phyloP scores from a whole-genome alignment of 2,797 vertebrate genomes.

The Allobates femoralis region DNA sequence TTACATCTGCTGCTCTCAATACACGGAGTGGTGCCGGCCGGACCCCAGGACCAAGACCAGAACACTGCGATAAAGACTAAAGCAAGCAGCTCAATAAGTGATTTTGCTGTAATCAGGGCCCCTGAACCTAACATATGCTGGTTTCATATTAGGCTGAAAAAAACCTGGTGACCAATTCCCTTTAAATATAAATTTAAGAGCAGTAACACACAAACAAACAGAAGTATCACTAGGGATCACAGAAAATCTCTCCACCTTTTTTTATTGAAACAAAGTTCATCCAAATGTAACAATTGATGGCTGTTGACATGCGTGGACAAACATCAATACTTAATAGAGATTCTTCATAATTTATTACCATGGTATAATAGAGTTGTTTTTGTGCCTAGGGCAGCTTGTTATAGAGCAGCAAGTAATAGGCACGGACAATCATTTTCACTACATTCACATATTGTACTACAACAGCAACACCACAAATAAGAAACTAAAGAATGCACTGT shows the following conservation, averaged over 20 bases:
- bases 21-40: too few relatives aligned
- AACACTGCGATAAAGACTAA: too few relatives aligned
- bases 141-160: too few relatives aligned
- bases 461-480: constrained; percentile 42
- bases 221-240: constrained; percentile 6
- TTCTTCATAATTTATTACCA: constrained; percentile 47
- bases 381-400: constrained; percentile 38
- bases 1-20: too few relatives aligned
- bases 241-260: constrained; percentile 46
- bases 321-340: constrained; percentile 37
- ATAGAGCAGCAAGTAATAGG: constrained; percentile 29
- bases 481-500: constrained; percentile 6
- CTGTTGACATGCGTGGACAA: constrained; percentile 36
- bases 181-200: neutral
- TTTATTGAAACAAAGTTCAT: constrained; percentile 54
- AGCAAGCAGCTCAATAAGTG: too few relatives aligned
- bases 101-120: too few relatives aligned
- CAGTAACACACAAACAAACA: neutral
- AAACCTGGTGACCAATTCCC: too few relatives aligned
- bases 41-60: too few relatives aligned
- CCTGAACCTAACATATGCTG: too few relatives aligned
- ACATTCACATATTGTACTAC: constrained; percentile 50
- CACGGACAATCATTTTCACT: constrained; percentile 44
- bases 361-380: constrained; percentile 32
- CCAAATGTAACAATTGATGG: constrained; percentile 36